These are phyloP conservation scores for Ditylenchus dipsaci DNA, from an alignment of 1,140 invertebrate species.

Conservation along the genomic window DNA sequence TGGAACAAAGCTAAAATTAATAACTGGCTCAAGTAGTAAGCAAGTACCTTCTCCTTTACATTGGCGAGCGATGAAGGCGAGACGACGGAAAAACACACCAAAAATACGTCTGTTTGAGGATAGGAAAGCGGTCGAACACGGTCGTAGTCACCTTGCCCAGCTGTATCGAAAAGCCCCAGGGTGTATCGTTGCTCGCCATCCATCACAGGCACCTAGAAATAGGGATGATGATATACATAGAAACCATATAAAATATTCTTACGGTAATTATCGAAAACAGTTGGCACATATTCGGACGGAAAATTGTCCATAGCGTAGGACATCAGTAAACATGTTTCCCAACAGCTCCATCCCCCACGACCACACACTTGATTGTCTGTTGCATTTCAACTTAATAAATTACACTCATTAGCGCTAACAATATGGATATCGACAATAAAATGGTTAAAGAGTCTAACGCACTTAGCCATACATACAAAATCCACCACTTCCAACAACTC, in stretches of 20 bases:
- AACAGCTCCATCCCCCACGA: constrained; percentile 58
- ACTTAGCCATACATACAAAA: too few relatives aligned
- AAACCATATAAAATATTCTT: constrained; percentile 26
- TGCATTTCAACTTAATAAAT: too few relatives aligned
- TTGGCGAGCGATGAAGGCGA: constrained; percentile 98
- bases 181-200: constrained; percentile 84
- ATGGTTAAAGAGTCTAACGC: too few relatives aligned
- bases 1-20: background rate
- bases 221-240: background rate
- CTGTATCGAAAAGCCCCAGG: constrained; percentile 91
- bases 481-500: too few relatives aligned
- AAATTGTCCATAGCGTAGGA: background rate
- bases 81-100: constrained; percentile 96
- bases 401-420: too few relatives aligned
- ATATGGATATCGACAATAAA: too few relatives aligned
- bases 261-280: constrained; percentile 58
- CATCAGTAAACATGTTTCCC: constrained; percentile 46
- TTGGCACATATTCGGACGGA: constrained; percentile 72
- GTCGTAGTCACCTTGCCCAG: constrained; percentile 67
- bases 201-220: constrained; percentile 49
- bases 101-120: constrained; percentile 96
- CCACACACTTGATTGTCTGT: constrained; percentile 62
- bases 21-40: background rate
- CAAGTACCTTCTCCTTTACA: constrained; percentile 89
- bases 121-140: constrained; percentile 89